Evolutionary conservation across 2,113 vertebrate genomes (phyloP), one percentile per base, ranked within the genome.

Genomic region (Corythoichthys haematopterus): DNA sequence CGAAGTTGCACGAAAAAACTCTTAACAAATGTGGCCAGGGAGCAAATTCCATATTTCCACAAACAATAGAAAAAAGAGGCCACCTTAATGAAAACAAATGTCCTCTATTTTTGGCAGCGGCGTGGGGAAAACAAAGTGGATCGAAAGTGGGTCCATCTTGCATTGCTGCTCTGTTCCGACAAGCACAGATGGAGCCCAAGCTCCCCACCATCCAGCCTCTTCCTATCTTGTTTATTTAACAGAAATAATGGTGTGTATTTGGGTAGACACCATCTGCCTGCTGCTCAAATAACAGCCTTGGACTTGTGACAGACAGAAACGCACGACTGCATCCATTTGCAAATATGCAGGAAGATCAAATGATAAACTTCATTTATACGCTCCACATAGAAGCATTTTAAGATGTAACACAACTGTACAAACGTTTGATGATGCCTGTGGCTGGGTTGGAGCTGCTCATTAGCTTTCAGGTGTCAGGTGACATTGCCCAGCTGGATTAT

Each of bases 161-260:
- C 76, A 64, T 78, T 78, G 71, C 64, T 69, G 80, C 45, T 43
- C 58, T 73, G 64, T 59, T 79, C 70, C 53, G 71, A 56, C 50
- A 43, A 61, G 38, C 75, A 69, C 72, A 82, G 69, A 80, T 80
- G 62, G 63, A 70, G 68, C 63, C 62, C 69, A 35, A 20, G 53
- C 35, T 57, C 57, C 40, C 72, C 74, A 52, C 16, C 43, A 11
- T 51, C 16, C 20, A 13, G 64, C 61, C 48, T 45, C 37, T 28
- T 5, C 50, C 52, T 38, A 70, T 65, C 65, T 83, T 45, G 77
- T 85, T 88, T 87, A 76, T 85, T 84, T 76, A 81, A 77, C 78
- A 79, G 71, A 86, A 78, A 59, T 74, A 81, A 80, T 78, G 66
- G 68, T 53, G 77, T 85, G 71, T 86, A 74, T 86, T 75, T 80